phyloP scores from a whole-genome alignment of 53 echinoderm and acorn worm genomes.

The Arbacia lixula region DNA sequence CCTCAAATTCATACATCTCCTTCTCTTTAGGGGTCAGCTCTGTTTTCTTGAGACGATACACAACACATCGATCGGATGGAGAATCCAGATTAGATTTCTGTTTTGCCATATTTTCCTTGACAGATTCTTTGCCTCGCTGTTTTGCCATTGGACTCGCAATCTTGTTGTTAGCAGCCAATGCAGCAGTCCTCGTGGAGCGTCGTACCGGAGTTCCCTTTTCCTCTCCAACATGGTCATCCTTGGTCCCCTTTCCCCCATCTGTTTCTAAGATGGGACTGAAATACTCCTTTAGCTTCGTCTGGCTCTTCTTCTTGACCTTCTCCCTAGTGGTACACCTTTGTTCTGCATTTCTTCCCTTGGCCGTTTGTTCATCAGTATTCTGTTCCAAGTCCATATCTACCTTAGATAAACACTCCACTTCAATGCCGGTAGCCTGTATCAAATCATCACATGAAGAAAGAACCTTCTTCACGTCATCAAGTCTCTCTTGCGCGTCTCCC shows the following conservation, averaged over 20 bases:
- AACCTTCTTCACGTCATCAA: no score
- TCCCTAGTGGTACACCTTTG: background rate
- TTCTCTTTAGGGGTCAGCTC: constrained; percentile 23
- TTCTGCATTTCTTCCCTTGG: background rate
- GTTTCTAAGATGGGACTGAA: background rate
- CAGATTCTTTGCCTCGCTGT: background rate
- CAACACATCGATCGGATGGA: background rate
- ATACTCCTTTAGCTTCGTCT: background rate
- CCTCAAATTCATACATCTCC: constrained; percentile 26
- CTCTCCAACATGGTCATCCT: background rate
- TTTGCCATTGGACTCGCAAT: background rate
- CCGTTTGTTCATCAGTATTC: background rate
- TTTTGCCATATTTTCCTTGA: background rate
- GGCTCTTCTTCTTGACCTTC: background rate
- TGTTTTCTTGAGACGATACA: constrained; percentile 34
- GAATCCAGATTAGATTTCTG: background rate
- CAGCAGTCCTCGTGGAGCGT: background rate
- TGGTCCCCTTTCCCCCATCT: background rate
- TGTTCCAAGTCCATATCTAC: no score
- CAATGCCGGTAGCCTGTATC: no score
- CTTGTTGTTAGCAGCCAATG: background rate
- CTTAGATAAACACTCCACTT: no score
- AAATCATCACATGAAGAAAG: no score
- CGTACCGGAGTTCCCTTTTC: background rate
- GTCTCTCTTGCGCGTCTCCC: no score